Percentiles rank a stretch among this genome's conserved stretches.
Evolutionary conservation across 2,797 vertebrate species (phyloP).

Genomic region (Periophthalmus magnuspinnatus): DNA sequence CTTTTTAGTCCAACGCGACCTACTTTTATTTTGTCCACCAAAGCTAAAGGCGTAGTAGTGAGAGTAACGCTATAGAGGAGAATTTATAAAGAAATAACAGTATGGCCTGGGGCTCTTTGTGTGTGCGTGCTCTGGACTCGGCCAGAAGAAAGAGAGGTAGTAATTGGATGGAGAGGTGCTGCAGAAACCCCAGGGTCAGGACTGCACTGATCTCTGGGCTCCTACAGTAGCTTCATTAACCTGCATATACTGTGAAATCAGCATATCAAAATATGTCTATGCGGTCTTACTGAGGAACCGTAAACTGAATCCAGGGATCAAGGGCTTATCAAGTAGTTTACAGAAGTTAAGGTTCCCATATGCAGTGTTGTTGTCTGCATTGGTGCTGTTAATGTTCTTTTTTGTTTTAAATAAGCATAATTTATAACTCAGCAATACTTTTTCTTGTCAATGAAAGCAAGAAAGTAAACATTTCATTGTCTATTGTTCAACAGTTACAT

Average conservation of each 20-base stretch:
- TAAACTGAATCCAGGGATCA: neutral
- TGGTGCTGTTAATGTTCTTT: no score
- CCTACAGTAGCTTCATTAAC: slow-evolving; percentile 50
- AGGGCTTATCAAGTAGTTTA: neutral
- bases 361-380: no score
- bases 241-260: slow-evolving; percentile 37
- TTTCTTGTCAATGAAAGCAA: neutral
- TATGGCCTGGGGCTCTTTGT: slow-evolving; percentile 29
- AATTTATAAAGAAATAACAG: slow-evolving; percentile 49
- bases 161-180: slow-evolving; percentile 60
- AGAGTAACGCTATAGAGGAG: slow-evolving; percentile 48
- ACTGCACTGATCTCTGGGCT: slow-evolving; percentile 45
- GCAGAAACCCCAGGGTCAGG: slow-evolving; percentile 50
- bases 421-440: neutral
- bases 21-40: slow-evolving; percentile 51
- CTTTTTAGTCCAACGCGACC: slow-evolving; percentile 52
- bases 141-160: slow-evolving; percentile 39
- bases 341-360: no score
- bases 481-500: neutral
- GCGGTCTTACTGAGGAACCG: slow-evolving; percentile 13
- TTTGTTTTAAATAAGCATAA: no score
- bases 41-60: slow-evolving; percentile 40
- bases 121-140: slow-evolving; percentile 29
- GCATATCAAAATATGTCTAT: slow-evolving; percentile 31
- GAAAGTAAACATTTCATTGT: neutral